A percentile compares a stretch with the other conserved stretches of the same genome.
phyloP scores from a whole-genome alignment of 1,140 invertebrate species.

The Acromyrmex echinatior region DNA sequence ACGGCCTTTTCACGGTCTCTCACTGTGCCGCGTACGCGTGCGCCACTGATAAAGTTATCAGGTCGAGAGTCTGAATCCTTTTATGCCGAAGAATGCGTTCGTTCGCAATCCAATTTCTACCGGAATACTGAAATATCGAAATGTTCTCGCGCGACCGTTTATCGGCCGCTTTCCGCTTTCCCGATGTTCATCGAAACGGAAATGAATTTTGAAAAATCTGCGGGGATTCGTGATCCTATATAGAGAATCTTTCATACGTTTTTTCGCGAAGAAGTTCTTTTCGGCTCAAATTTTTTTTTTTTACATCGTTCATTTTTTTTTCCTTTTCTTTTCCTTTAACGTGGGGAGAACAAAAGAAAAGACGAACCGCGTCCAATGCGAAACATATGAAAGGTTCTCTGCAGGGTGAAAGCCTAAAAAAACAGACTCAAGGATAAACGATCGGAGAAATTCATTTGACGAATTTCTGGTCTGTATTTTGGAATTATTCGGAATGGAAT shows the following conservation, averaged over 20 bases:
- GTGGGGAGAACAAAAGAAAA: no score
- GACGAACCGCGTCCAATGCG: no score
- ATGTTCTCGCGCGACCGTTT: not conserved
- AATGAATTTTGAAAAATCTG: not conserved
- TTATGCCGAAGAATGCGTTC: not conserved
- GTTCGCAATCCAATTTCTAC: slow-evolving; percentile 24
- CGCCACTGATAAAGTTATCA: slow-evolving; percentile 17
- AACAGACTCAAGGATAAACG: not conserved
- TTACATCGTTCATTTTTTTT: no score
- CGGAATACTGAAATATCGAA: not conserved
- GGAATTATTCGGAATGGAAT: no score
- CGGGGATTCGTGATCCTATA: not conserved
- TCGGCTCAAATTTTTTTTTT: not conserved
- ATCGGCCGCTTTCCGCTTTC: not conserved
- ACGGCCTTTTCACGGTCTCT: not conserved
- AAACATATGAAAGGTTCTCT: no score
- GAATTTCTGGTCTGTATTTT: not conserved
- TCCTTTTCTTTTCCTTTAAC: no score
- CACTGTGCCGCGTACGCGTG: not conserved
- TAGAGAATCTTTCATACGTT: not conserved
- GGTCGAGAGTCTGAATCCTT: slow-evolving; percentile 24
- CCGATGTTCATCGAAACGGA: not conserved
- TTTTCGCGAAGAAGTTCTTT: not conserved
- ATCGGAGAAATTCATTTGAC: not conserved
- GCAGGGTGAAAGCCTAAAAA: no score